Evolutionary conservation across 2,113 vertebrate genomes (phyloP).

Genomic region (Chionodraco myersi): DNA sequence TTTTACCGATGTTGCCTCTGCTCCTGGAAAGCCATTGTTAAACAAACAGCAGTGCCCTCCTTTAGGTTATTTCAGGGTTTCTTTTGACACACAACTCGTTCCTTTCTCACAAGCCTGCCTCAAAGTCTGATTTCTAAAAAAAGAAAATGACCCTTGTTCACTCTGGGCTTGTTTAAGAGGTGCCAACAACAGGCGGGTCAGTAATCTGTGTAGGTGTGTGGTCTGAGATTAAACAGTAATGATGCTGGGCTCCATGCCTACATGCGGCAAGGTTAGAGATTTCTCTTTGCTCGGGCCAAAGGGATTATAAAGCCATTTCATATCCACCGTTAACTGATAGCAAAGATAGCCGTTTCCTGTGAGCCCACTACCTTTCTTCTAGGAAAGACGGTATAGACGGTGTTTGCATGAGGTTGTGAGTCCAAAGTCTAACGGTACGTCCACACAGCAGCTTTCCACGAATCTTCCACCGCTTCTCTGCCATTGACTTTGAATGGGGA

Average conservation of each 20-base stretch:
- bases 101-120: constrained; percentile 3
- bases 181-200: constrained; percentile 1
- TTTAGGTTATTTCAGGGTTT: not conserved
- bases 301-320: constrained; percentile 25
- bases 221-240: constrained; percentile 52
- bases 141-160: constrained; percentile 31
- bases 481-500: no score
- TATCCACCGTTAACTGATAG: constrained; percentile 17
- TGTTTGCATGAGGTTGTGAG: not conserved
- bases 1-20: constrained; percentile 5
- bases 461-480: no score
- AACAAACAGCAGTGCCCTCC: constrained; percentile 27
- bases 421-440: not conserved
- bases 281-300: constrained; percentile 23
- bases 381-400: not conserved
- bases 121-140: constrained; percentile 19
- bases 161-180: not conserved
- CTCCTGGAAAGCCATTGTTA: constrained; percentile 26
- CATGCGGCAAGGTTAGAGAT: not conserved
- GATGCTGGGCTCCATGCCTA: constrained; percentile 31
- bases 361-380: not conserved
- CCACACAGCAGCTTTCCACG: no score
- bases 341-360: constrained; percentile 8
- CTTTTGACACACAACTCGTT: not conserved
- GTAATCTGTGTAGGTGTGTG: constrained; percentile 51